Conservation (phyloP, 2,888 invertebrate genomes). For the Stictocephala bisonia region DNA sequence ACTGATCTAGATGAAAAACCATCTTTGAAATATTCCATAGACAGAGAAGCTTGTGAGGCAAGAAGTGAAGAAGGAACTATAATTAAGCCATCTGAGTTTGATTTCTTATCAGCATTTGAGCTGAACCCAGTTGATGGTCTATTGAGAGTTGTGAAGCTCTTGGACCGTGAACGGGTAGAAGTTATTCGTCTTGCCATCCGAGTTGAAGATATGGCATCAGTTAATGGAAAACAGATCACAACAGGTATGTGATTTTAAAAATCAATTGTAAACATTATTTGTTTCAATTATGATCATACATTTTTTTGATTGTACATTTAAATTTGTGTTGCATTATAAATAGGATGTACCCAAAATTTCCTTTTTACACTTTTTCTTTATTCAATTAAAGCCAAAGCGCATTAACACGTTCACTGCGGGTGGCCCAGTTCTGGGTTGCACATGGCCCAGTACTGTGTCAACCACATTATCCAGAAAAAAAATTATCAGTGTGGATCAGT, state of each 20-base stretch:
- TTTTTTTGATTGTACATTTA: background rate
- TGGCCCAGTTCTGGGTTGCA: too few species aligned
- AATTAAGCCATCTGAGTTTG: slow-evolving; percentile 77
- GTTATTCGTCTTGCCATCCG: slow-evolving; percentile 78
- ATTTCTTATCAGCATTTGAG: slow-evolving; percentile 79
- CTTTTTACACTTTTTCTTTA: too few species aligned
- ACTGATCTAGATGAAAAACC: slow-evolving; percentile 84
- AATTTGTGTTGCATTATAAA: slow-evolving; percentile 39
- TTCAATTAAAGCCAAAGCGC: too few species aligned
- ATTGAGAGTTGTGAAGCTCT: slow-evolving; percentile 72
- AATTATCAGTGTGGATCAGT: too few species aligned
- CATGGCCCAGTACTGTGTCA: too few species aligned
- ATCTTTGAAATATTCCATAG: slow-evolving; percentile 80
- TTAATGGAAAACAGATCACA: slow-evolving; percentile 79
- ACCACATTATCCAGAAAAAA: too few species aligned
- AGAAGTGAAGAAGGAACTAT: slow-evolving; percentile 84
- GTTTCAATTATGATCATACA: too few species aligned
- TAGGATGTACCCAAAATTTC: too few species aligned
- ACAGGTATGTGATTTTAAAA: slow-evolving; percentile 67
- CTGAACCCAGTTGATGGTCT: slow-evolving; percentile 82
- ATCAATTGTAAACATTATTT: background rate
- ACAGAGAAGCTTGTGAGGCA: slow-evolving; percentile 78
- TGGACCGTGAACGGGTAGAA: slow-evolving; percentile 89
- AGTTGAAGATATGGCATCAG: slow-evolving; percentile 88
- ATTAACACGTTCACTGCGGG: too few species aligned